Conservation (phyloP, 2,113 vertebrate genomes). For the Onychostoma macrolepis region DNA sequence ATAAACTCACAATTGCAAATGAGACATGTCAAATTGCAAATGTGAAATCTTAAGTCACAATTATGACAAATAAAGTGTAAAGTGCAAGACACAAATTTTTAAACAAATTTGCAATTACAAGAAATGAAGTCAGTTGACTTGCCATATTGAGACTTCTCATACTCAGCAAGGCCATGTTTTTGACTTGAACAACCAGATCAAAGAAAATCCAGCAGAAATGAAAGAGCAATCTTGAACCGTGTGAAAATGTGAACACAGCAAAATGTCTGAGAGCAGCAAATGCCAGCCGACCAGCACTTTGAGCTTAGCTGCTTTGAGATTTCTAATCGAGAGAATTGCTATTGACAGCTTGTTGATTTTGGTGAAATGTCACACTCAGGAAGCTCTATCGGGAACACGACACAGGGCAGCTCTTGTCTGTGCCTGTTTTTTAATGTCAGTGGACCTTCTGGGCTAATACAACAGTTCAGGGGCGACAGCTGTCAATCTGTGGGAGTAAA, state of each 20-base stretch:
- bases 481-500: constrained; percentile 38
- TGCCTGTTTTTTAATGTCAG: constrained; percentile 58
- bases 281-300: constrained; percentile 41
- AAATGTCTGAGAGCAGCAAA: constrained; percentile 27
- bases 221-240: neutral
- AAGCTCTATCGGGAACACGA: constrained; percentile 40
- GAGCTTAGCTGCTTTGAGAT: constrained; percentile 40
- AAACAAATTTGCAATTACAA: neutral
- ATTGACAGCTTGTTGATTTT: constrained; percentile 51
- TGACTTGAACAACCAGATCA: constrained; percentile 25
- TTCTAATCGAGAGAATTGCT: constrained; percentile 48
- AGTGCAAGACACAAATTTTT: neutral
- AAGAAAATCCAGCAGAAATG: constrained; percentile 12
- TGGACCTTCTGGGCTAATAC: constrained; percentile 50
- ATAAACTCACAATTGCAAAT: neutral
- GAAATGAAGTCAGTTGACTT: neutral
- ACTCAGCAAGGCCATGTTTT: neutral
- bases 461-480: constrained; percentile 44
- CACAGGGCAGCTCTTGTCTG: constrained; percentile 44
- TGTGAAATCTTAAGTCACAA: neutral
- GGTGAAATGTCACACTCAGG: constrained; percentile 59
- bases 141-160: neutral
- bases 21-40: neutral
- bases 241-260: constrained; percentile 12
- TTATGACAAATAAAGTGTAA: neutral